Base-by-base conservation (phyloP, 2,888 invertebrate genomes). In the Drosophila longiperda region DNA sequence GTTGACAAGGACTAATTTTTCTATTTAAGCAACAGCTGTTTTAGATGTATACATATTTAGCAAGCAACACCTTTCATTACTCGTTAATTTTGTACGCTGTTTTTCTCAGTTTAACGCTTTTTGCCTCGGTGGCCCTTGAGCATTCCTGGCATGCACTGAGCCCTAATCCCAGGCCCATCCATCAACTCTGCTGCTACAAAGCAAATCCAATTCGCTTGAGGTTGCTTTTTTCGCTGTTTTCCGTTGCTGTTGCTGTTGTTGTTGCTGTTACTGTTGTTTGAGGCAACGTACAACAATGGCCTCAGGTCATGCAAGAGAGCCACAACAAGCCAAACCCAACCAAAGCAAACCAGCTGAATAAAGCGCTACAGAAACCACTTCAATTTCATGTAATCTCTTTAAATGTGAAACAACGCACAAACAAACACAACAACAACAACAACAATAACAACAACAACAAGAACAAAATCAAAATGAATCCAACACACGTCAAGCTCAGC, bases 331-430 rank as follows among this genome's bases (percentile, higher is more conserved):
- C 54, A 26, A 59, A 64, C 58, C 61, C 12, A 65, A 67, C 58
- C 57, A 50, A 60, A 53, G 48, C 59, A 32, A 59, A 64, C 54
- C 61, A 65, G 66, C 49, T 54, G 66, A 54, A 59, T 60, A 66
- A 65, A 84, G 57, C 66, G 49, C 50, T 54, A 52, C 55, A 63
- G n/a, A 67, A 73, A 72, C 65, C 89, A 86, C 85, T 86, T 86
- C 89, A 89, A 87, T 86, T 80, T 87, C 78, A 66, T 89, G 89
- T 89, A 86, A 86, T 86, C 85, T 82, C 75, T 89, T 86, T 86
- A 86, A 86, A 84, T 80, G 89, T 86, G 89, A 84, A 86, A 87
- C 81, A 74, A 75, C 78, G 73, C 62, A 59, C 38, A 58, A 55
- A 73, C 69, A 60, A 50, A 72, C 20, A 71, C 64, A 73, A 62